Conservation (phyloP, 1,140 invertebrate genomes). For the Acyrthosiphon pisum region DNA sequence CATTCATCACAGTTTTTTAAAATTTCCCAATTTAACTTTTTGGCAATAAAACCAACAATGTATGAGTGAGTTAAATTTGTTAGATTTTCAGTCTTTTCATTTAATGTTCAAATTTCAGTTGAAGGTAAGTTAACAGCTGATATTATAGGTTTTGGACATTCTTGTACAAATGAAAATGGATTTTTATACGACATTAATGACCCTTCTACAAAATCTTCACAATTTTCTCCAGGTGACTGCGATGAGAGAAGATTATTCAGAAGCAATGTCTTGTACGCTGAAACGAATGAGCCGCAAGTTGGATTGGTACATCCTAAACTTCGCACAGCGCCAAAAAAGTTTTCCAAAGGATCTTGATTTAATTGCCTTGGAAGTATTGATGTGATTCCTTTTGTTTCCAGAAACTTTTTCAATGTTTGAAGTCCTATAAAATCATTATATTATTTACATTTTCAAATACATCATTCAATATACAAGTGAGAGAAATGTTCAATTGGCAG, state of each 20-base stretch:
- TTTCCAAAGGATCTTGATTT: neutral
- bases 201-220: neutral
- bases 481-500: too few relatives aligned
- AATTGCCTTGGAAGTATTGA: neutral
- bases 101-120: neutral
- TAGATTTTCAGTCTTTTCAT: neutral
- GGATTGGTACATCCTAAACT: neutral
- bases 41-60: neutral
- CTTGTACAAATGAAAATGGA: neutral
- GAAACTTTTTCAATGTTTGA: neutral
- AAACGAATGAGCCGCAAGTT: neutral
- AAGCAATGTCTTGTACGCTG: neutral
- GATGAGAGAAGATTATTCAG: neutral
- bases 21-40: neutral
- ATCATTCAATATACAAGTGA: too few relatives aligned
- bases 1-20: neutral
- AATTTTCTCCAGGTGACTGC: neutral
- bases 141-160: neutral
- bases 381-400: neutral
- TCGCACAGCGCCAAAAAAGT: neutral
- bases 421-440: too few relatives aligned
- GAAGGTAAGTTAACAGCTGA: neutral
- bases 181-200: neutral
- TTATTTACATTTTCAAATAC: too few relatives aligned
- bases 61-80: neutral